phyloP scores from a whole-genome alignment of 2,888 invertebrate genomes.

The Sarcophaga carnaria region DNA sequence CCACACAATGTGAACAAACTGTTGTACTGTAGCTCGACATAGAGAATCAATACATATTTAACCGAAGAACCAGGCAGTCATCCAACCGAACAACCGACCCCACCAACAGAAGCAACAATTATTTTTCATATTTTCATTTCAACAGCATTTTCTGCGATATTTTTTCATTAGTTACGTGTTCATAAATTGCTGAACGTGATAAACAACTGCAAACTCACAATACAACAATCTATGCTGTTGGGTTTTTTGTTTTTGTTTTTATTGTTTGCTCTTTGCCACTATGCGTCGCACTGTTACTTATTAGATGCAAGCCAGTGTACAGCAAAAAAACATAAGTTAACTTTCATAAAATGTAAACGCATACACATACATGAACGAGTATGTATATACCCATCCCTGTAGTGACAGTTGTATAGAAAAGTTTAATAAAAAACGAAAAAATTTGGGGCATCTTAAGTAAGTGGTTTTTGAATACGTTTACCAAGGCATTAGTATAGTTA shows the following conservation, averaged over 20 bases:
- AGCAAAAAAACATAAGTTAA: too few relatives aligned
- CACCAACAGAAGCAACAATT: neutral
- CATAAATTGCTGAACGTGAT: conserved; percentile 45
- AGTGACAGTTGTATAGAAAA: neutral
- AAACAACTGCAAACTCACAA: conserved; percentile 40
- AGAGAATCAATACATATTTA: too few relatives aligned
- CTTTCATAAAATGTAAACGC: too few relatives aligned
- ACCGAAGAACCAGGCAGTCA: too few relatives aligned
- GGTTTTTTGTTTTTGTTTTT: conserved; percentile 1
- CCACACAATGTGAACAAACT: too few relatives aligned
- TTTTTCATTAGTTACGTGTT: conserved; percentile 52
- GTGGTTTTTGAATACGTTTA: too few relatives aligned
- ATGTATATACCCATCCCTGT: neutral
- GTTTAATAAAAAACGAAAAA: neutral
- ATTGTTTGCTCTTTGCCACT: too few relatives aligned
- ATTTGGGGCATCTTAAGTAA: neutral
- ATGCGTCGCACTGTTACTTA: too few relatives aligned
- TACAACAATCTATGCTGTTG: conserved; percentile 33
- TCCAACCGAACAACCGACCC: neutral
- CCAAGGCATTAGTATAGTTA: too few relatives aligned
- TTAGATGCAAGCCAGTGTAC: too few relatives aligned
- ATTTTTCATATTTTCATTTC: conserved; percentile 21
- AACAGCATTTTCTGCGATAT: neutral
- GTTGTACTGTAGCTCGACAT: too few relatives aligned
- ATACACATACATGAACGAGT: neutral